Evolutionary conservation across 2,797 vertebrate genomes (phyloP).

Genomic region (Hoplostethus atlanticus): DNA sequence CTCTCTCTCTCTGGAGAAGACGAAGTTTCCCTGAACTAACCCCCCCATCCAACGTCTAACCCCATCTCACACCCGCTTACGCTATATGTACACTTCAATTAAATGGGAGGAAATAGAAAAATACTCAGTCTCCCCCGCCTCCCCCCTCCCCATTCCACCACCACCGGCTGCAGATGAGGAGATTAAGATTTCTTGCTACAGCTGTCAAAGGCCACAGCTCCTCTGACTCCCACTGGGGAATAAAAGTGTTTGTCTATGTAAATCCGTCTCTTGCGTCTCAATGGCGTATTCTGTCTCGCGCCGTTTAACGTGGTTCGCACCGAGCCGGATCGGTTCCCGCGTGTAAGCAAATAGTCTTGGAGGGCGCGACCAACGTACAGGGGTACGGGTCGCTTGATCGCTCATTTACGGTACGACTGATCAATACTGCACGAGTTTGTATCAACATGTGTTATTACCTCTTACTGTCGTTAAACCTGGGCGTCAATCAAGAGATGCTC

Average conservation of each 20-base stretch:
- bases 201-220: slow-evolving; percentile 67
- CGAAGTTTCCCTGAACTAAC: slow-evolving; percentile 56
- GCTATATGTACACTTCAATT: slow-evolving; percentile 32
- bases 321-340: not conserved
- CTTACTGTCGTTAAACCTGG: too few species aligned
- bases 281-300: slow-evolving; percentile 23
- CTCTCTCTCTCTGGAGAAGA: not conserved
- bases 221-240: slow-evolving; percentile 50
- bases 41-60: slow-evolving; percentile 5
- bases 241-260: slow-evolving; percentile 65
- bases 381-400: too few species aligned
- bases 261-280: slow-evolving; percentile 55
- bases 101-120: slow-evolving; percentile 28
- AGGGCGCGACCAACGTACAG: too few species aligned
- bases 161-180: slow-evolving; percentile 40
- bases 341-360: not conserved
- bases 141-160: not conserved
- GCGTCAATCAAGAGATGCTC: too few species aligned
- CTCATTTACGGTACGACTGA: too few species aligned
- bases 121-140: not conserved
- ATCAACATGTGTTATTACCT: too few species aligned
- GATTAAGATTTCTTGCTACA: slow-evolving; percentile 58
- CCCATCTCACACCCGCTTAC: not conserved
- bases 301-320: slow-evolving; percentile 26
- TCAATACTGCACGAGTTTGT: too few species aligned